Conservation (phyloP, 2,888 invertebrate species). For the Nomada ferruginata region DNA sequence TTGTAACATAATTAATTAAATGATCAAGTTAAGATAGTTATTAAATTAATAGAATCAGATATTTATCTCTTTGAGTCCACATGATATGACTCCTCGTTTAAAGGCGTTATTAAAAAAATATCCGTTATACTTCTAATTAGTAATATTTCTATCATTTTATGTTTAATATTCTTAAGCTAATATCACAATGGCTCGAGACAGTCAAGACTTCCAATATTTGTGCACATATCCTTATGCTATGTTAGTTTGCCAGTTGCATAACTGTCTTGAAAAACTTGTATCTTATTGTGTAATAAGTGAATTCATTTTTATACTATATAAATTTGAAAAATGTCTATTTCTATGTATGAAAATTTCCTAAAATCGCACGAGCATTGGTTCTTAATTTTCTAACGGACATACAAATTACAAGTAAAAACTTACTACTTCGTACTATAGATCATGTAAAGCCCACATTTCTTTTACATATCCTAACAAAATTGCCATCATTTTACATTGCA, state of each 20-base stretch:
- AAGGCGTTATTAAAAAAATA: conserved; percentile 76
- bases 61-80: conserved; percentile 67
- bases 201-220: conserved; percentile 80
- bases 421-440: conserved; percentile 52
- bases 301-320: conserved; percentile 58
- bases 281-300: conserved; percentile 59
- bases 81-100: conserved; percentile 73
- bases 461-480: conserved; percentile 41
- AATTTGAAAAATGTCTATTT: conserved; percentile 67
- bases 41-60: conserved; percentile 65
- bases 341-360: conserved; percentile 69
- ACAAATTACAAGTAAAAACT: conserved; percentile 69
- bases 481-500: conserved; percentile 34
- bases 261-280: conserved; percentile 60
- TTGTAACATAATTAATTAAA: conserved; percentile 62
- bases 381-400: conserved; percentile 62
- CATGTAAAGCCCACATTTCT: conserved; percentile 49
- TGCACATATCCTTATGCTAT: conserved; percentile 67
- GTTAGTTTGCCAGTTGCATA: conserved; percentile 55
- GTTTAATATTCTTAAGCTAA: conserved; percentile 78
- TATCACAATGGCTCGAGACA: conserved; percentile 83
- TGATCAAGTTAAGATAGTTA: conserved; percentile 52
- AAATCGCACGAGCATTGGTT: conserved; percentile 60
- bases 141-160: conserved; percentile 70
- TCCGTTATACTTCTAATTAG: conserved; percentile 68